Evolutionary conservation across 2,888 invertebrate species (phyloP), one percentile per base, ranked within the genome.

Genomic region (Malacosoma neustria): DNA sequence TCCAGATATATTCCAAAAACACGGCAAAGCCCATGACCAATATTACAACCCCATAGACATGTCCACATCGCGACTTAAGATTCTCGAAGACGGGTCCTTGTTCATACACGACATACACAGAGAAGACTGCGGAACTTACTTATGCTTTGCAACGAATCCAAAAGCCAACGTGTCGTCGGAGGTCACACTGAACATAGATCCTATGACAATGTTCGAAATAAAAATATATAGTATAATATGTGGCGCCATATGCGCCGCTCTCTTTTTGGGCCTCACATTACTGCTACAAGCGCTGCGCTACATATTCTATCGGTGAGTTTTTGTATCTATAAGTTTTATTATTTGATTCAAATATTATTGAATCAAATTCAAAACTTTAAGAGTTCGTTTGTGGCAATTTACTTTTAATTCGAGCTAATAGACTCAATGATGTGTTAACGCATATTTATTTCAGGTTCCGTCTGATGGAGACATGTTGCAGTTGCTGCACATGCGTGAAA

Each of bases 111-210:
- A 89, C 49, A 88, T 93, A 40, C 90, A 91, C 30, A 89, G 93
- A 49, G 90, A 91, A 61, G 96, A 96, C 76, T 92, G 93, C 53
- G 97, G 97, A 36, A 82, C 89, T 14, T 98, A 97, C 80, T 89
- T 90, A 43, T 98, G 97, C 68, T 91, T 92, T 62, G 96, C 94
- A 31, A 89, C 92, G 56, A 97, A 97, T 80, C 91, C 94, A 11
- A 87, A 93, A 46, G 93, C 93, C 37, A 96, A 95, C 68, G 84
- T 89, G 15, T 92, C 95, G 1, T 89, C 90, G 33, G 90, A 90
- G 55, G 91, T 97, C 29, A 63, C 92, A 35, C 85, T 96, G 38
- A 92, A 92, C 65, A 92, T 97, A 65, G 95, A 97, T 74, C 96
- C 96, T 11, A 89, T 92, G 58, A 92, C 94, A 40, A 92, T 96